A percentile compares a stretch with the other conserved stretches of the same genome.
Conservation (phyloP, 2,888 invertebrate species). For the Amblyjoppa fuscipennis region DNA sequence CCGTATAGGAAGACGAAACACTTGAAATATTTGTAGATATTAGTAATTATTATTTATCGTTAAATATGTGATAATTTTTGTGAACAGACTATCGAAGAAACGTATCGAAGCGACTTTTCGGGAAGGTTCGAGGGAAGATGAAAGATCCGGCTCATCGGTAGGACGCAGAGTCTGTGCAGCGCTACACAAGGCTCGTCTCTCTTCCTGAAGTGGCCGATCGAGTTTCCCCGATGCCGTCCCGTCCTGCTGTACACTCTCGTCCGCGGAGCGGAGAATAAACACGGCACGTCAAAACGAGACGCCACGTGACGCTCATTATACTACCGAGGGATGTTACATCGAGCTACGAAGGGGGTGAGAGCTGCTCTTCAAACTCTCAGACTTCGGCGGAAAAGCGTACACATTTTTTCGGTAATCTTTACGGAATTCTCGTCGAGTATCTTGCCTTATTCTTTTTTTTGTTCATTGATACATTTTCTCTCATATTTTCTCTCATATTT, state of each 20-base stretch:
- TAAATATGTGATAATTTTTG: neutral
- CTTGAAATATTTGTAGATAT: too few relatives aligned
- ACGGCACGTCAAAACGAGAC: constrained; percentile 64
- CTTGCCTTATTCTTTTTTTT: neutral
- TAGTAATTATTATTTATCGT: neutral
- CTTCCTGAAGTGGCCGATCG: constrained; percentile 68
- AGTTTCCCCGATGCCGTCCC: constrained; percentile 61
- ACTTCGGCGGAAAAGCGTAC: neutral
- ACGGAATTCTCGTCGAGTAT: neutral
- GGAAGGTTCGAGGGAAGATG: constrained; percentile 2
- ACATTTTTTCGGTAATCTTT: neutral
- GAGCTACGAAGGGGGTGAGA: constrained; percentile 49
- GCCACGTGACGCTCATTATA: constrained; percentile 64
- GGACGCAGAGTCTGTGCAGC: constrained; percentile 20
- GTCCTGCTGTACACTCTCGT: constrained; percentile 12
- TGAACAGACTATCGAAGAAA: neutral
- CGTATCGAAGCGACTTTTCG: neutral
- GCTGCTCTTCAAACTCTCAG: constrained; percentile 32
- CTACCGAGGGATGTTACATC: constrained; percentile 57
- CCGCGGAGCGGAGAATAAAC: constrained; percentile 61
- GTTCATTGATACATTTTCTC: neutral
- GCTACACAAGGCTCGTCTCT: constrained; percentile 56
- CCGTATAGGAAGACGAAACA: neutral
- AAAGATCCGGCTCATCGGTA: constrained; percentile 35
- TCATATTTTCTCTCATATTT: neutral